Base-by-base conservation (phyloP, 2,113 vertebrate species). In the Rhynchopsitta pachyrhyncha region DNA sequence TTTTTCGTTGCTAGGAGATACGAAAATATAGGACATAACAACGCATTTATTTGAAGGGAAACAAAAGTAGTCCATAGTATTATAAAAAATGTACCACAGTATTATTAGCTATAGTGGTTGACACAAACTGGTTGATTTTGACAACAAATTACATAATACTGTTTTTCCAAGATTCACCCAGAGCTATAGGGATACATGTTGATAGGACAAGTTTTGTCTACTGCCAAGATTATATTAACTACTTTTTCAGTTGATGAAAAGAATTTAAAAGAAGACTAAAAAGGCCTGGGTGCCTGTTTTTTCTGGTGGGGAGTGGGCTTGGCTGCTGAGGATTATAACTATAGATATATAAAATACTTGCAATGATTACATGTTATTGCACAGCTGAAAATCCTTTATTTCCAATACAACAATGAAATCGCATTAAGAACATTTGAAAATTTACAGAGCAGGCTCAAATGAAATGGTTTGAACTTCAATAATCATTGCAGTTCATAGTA, bases 11-110 rank as follows among this genome's bases (percentile, higher is more conserved):
- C 88, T 71, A 88, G 39, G 73, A 86, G 60, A 93, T 71, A 33
- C 5, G 37, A 90, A 95, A 88, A 94, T 74, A 81, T 66, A 93
- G 89, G 86, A 35, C 73, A 77, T 66, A 93, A 83, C 64, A 89
- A 88, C 59, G 15, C 31, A 91, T 55, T 67, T 93, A 94, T 70
- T 42, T 73, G 71, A 85, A 80, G 27, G 47, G 52, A 44, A 95
- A 73, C 18, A 85, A 73, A 94, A 93, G 39, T 39, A 90, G 57
- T 68, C 35, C 42, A 53, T 15, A 64, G 9, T 53, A 60, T 67
- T 71, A 83, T 22, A 3, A 59, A 82, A 62, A 91, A 60, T 22
- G 17, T 46, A 77, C 18, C 28, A 50, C 29, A 31, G 39, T 50
- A 76, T 82, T 89, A 90, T 64, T 82, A 93, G 33, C 59, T 67